These are phyloP conservation scores for Nannoperca australis DNA, from an alignment of 2,797 vertebrate genomes.

Conservation along the genomic window DNA sequence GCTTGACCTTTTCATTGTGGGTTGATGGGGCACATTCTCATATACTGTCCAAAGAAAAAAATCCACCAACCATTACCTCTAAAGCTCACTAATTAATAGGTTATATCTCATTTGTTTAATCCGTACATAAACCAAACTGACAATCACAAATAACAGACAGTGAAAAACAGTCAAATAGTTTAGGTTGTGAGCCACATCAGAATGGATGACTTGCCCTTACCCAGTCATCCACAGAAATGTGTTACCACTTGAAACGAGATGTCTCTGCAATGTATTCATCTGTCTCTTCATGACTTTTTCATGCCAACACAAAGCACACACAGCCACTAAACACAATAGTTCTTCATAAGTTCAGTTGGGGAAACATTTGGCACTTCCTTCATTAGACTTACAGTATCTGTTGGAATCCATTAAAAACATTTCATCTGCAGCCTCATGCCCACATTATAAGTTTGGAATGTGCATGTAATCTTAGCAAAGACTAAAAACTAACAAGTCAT, in stretches of 20 bases:
- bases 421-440: slow-evolving; percentile 24
- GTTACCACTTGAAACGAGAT: slow-evolving; percentile 31
- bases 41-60: not conserved
- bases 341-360: not conserved
- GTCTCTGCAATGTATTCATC: slow-evolving; percentile 5
- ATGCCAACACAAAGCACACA: not conserved
- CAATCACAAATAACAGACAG: not conserved
- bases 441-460: slow-evolving; percentile 2
- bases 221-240: slow-evolving; percentile 38
- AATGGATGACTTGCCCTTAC: slow-evolving; percentile 15
- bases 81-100: not conserved
- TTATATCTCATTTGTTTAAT: not conserved
- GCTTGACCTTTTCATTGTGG: not conserved
- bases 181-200: slow-evolving; percentile 27
- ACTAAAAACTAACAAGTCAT: not conserved
- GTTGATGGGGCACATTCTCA: not conserved
- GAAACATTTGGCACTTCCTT: not conserved
- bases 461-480: slow-evolving; percentile 16
- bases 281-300: not conserved
- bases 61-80: not conserved
- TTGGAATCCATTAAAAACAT: slow-evolving; percentile 9
- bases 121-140: not conserved
- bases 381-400: not conserved
- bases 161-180: slow-evolving; percentile 3
- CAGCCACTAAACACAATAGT: slow-evolving; percentile 21